phyloP scores from a whole-genome alignment of 2,797 vertebrate genomes.

The Enteromius afrohamiltoni region DNA sequence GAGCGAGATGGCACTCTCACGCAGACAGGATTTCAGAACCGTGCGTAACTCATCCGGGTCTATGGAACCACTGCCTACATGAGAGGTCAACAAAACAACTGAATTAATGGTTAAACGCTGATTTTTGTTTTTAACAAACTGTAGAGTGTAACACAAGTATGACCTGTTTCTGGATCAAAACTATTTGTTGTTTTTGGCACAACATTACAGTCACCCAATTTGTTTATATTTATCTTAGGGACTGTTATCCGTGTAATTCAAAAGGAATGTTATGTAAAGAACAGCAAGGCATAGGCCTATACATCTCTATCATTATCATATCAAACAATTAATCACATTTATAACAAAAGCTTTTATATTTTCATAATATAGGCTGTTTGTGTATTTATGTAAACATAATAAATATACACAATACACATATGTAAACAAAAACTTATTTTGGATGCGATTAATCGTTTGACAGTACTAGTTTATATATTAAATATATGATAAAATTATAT shows the following conservation, averaged over 20 bases:
- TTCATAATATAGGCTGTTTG: too few species aligned
- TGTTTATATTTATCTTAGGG: too few species aligned
- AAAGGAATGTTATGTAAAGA: too few species aligned
- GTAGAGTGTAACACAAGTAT: background rate
- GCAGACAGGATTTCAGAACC: slow-evolving; percentile 84
- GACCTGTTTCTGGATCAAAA: background rate
- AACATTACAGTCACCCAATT: background rate
- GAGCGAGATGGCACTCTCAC: slow-evolving; percentile 86
- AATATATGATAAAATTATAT: too few species aligned
- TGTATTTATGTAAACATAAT: too few species aligned
- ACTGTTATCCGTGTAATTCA: too few species aligned
- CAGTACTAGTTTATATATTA: too few species aligned
- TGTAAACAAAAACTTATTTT: too few species aligned
- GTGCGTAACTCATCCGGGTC: slow-evolving; percentile 83
- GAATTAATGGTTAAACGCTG: background rate
- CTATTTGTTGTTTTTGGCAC: background rate
- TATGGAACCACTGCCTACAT: slow-evolving; percentile 86
- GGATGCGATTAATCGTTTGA: too few species aligned
- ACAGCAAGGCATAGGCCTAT: background rate
- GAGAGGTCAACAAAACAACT: background rate
- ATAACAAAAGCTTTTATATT: too few species aligned
- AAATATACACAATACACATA: too few species aligned
- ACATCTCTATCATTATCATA: background rate
- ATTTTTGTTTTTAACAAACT: background rate
- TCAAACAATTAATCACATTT: too few species aligned